Evolutionary conservation across 2,113 vertebrate genomes (phyloP).

Genomic region (Dipodomys spectabilis): DNA sequence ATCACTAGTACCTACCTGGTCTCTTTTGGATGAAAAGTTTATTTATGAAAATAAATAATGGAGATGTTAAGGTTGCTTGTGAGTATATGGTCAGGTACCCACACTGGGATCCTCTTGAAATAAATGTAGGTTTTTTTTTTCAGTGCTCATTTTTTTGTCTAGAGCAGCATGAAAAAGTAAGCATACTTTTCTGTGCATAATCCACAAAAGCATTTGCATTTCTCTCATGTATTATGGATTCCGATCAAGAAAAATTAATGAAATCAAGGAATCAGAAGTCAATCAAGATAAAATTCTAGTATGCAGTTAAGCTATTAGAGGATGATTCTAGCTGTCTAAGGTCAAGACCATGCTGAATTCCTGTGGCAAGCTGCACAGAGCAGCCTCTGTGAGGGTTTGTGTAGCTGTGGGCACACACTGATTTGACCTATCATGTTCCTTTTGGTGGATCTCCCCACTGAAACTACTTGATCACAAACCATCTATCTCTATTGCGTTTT

Average conservation of each 20-base stretch:
- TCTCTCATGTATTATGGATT: neutral
- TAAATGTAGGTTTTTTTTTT: neutral
- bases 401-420: accelerated
- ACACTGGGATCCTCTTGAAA: neutral
- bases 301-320: neutral
- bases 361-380: neutral
- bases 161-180: neutral
- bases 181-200: neutral
- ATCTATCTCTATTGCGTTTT: neutral
- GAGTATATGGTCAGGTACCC: neutral
- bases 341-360: neutral
- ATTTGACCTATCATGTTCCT: neutral
- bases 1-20: neutral
- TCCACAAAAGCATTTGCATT: neutral
- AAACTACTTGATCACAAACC: neutral
- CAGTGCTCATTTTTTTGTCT: neutral
- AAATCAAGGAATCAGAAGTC: neutral
- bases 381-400: accelerated
- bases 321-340: neutral
- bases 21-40: neutral
- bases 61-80: neutral
- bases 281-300: neutral
- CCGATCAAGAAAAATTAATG: neutral
- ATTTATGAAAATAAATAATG: neutral
- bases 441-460: neutral